These are phyloP conservation scores for Dugesia japonica DNA, from an alignment of 2,888 invertebrate species.

Conservation along the genomic window DNA sequence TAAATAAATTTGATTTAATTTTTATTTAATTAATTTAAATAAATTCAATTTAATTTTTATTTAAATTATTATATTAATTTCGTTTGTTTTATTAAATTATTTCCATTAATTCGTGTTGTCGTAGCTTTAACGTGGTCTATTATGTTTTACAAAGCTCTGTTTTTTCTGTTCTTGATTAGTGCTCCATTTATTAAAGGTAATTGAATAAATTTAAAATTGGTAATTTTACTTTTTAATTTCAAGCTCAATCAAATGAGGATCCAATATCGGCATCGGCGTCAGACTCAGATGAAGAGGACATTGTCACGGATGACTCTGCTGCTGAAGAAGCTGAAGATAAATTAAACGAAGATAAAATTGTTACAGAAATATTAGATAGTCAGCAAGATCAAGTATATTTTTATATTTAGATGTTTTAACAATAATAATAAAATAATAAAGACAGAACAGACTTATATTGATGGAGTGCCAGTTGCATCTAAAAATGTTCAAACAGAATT, in stretches of 20 bases:
- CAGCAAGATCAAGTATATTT: conserved; percentile 5
- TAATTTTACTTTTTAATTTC: neutral
- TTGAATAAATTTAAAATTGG: neutral
- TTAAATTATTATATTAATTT: too few species aligned
- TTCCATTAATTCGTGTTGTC: neutral
- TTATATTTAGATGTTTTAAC: too few species aligned
- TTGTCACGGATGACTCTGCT: neutral
- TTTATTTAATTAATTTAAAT: too few species aligned
- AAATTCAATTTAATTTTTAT: too few species aligned
- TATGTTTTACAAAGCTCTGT: neutral
- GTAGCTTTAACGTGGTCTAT: conserved; percentile 11
- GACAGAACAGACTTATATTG: neutral
- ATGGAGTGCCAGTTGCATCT: neutral
- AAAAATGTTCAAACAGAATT: neutral
- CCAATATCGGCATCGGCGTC: neutral
- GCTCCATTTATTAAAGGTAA: neutral
- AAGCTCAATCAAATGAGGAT: neutral
- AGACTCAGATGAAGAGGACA: neutral
- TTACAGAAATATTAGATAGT: neutral
- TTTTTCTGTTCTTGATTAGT: neutral
- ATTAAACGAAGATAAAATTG: neutral
- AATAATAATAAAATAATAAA: too few species aligned
- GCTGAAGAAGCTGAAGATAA: neutral
- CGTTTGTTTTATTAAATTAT: neutral
- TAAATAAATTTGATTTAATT: too few species aligned